Evolutionary conservation across 2,888 invertebrate genomes (phyloP), one percentile per base, ranked within the genome.

Genomic region (Agrochola lychnidis): DNA sequence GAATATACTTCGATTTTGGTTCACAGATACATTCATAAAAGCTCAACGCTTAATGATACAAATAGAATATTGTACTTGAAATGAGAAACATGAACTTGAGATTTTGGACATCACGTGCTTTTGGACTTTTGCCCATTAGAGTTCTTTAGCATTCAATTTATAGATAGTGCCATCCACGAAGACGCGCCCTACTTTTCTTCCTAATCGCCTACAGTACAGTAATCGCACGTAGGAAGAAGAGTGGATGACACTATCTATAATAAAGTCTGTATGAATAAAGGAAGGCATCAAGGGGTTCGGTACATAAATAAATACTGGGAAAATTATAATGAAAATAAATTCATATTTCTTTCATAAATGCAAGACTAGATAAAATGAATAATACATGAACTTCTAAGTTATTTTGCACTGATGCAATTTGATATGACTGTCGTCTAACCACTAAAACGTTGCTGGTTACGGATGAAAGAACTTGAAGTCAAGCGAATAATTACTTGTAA

Each of bases 21-120:
- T 56, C 40, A 76, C n/a, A 42, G n/a, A 63, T 40, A 67, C 53
- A 71, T 81, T 69, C 36, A 53, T 63, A 71, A 40, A 36, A 69
- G 22, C 30, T 69, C 19, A 61, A 59, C 42, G 22, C n/a, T 14
- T 64, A 61, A 48, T 40, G n/a, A 48, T 71, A 59, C 4, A 76
- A 51, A 59, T 56, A 59, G 30, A 42, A 59, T 51, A 78, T 66
- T 64, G 19, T 9, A 40, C 22, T 66, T 48, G 25, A 64, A 68
- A 56, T 62, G 59, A 16, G 10, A 74, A 72, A 59, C 69, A 66
- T 42, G 42, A 56, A 70, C n/a, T 68, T 74, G n/a, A 62, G 7
- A 45, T 61, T 67, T 57, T 22, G 6, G 14, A 64, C 48, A 57
- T 70, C 63, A 40, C 62, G 14, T n/a, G 56, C 19, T 63, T 51